phyloP scores from a whole-genome alignment of 2,888 invertebrate species.

The Archips xylosteana region DNA sequence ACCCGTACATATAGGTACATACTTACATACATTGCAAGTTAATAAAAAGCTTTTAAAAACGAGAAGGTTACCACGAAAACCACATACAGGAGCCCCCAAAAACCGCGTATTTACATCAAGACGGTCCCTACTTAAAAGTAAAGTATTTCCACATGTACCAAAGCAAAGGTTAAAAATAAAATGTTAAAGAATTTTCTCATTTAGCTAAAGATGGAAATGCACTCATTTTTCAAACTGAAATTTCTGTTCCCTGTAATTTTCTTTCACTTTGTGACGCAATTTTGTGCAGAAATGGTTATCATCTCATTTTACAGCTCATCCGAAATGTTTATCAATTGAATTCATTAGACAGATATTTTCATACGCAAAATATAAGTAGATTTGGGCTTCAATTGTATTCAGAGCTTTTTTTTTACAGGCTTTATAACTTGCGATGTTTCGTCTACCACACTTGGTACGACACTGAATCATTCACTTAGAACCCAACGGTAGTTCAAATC shows the following conservation, averaged over 20 bases:
- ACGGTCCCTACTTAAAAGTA: conserved; percentile 8
- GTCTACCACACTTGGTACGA: too few species aligned
- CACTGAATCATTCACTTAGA: not conserved
- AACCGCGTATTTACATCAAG: not conserved
- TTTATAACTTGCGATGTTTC: too few species aligned
- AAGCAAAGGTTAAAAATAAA: conserved; percentile 7
- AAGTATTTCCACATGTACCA: conserved; percentile 7
- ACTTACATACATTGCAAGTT: too few species aligned
- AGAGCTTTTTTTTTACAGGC: too few species aligned
- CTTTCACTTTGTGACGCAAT: not conserved
- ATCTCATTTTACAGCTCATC: not conserved
- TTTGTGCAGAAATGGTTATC: conserved; percentile 3
- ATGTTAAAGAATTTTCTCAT: conserved; percentile 32
- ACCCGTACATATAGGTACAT: too few species aligned
- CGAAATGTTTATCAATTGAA: not conserved
- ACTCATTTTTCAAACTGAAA: conserved; percentile 20
- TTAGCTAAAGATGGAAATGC: conserved; percentile 27
- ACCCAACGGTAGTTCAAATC: conserved; percentile 6
- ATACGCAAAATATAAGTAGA: not conserved
- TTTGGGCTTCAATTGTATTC: too few species aligned
- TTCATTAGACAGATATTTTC: not conserved
- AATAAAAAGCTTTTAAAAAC: not conserved
- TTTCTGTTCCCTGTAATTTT: conserved; percentile 13
- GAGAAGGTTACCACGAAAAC: not conserved
- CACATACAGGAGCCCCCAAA: not conserved